These are phyloP conservation scores for Pollenia amentaria DNA, from an alignment of 2,888 invertebrate genomes.

Conservation along the genomic window DNA sequence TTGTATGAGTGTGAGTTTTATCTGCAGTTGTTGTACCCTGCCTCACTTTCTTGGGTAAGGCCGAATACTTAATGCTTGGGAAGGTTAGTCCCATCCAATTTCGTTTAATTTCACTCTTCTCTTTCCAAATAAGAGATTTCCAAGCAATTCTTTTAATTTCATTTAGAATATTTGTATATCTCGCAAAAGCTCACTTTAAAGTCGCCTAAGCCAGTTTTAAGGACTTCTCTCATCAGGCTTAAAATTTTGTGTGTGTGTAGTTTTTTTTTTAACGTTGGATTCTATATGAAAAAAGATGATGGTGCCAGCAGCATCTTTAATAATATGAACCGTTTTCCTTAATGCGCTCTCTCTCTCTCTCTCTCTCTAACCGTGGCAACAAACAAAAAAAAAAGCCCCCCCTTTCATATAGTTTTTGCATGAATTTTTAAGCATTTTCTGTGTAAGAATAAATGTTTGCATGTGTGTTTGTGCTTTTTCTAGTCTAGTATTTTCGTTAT, in stretches of 20 bases:
- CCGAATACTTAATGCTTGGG: not conserved
- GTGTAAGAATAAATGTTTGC: constrained; percentile 15
- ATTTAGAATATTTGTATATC: not conserved
- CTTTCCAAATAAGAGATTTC: too few species aligned
- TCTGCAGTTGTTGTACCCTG: constrained; percentile 50
- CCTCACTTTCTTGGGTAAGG: not conserved
- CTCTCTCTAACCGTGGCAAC: constrained; percentile 33
- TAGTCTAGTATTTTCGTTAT: constrained; percentile 47
- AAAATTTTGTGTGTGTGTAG: constrained; percentile 14
- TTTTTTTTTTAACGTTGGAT: constrained; percentile 43
- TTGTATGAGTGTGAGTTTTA: constrained; percentile 62
- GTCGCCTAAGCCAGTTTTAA: not conserved
- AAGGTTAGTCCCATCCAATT: not conserved
- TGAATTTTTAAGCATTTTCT: constrained; percentile 65
- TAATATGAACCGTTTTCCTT: constrained; percentile 58
- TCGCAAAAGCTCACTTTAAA: constrained; percentile 1
- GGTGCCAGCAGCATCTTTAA: constrained; percentile 73
- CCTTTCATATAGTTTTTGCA: constrained; percentile 54
- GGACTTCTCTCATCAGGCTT: constrained; percentile 40
- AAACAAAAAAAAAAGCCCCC: constrained; percentile 43
- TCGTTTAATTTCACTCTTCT: too few species aligned
- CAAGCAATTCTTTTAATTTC: not conserved
- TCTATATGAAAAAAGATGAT: constrained; percentile 55
- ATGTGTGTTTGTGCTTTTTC: constrained; percentile 44
- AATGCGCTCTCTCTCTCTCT: not conserved